Evolutionary conservation across 1,140 invertebrate genomes (phyloP), one percentile per base, ranked within the genome.

Genomic region (Pseudomyrmex concolor): DNA sequence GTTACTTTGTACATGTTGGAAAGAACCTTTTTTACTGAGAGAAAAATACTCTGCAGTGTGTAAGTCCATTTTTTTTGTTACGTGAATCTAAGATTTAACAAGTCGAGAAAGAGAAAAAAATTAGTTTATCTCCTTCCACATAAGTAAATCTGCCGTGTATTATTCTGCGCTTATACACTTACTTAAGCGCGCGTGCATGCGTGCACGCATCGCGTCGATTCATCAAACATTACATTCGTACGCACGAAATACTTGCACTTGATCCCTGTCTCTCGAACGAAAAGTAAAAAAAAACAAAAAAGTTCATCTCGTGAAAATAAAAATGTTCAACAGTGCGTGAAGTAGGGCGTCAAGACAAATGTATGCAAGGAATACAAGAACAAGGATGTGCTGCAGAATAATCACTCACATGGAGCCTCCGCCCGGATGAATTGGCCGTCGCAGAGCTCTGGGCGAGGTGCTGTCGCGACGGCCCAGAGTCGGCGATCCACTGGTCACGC

Each of bases 321-420:
- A 70, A 54, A 54, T 87, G 85, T 84, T 45, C 19, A 86, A 15
- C 59, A 91, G 90, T 93, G 92, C 92, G 87, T 89, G 84, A 85
- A 93, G 86, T 78, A 91, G 83, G 34, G 89, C 84, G 60, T 91
- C 87, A 86, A 92, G 78, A 89, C 86, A 93, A 76, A 93, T 83
- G 86, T 92, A 93, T 88, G 90, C 78, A 84, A 92, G 88, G 68
- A 93, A 90, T 87, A 91, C 83, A 84, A 92, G 90, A 87, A 89
- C 70, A 90, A 92, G 89, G 80, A 92, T 89, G 89, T 88, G 90
- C 90, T 91, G 90, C 87, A 91, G 89, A 50, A 91, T 92, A 93
- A 84, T 89, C 89, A 94, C 94, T 94, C 93, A 94, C 94, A 94
- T 94, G 78, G 94, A 94, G 90, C 94, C 94, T 87, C 94, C 94